Conservation (phyloP, 2,888 invertebrate species). For the Fragum sueziense region DNA sequence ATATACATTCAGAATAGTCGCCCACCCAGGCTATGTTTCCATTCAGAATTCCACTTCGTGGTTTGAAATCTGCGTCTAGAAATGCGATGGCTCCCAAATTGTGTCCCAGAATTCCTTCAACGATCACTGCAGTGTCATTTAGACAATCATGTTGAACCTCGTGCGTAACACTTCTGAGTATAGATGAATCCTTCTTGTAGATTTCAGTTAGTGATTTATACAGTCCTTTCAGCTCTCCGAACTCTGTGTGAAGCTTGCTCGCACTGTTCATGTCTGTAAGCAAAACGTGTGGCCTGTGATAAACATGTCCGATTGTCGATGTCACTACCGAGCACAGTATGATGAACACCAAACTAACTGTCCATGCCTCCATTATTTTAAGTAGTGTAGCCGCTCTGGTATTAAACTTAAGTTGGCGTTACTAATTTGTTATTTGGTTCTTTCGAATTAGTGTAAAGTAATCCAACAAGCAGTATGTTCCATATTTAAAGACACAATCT, state of each 20-base stretch:
- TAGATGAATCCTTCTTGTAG: no score
- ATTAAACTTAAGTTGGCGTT: no score
- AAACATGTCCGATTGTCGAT: neutral
- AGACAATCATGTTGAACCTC: constrained; percentile 19
- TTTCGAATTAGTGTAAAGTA: no score
- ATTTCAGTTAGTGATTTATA: neutral
- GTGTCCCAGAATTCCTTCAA: constrained; percentile 9
- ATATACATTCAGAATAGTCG: constrained; percentile 42
- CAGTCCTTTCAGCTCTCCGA: neutral
- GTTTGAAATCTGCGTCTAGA: constrained; percentile 40
- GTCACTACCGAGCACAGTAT: neutral
- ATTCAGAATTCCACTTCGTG: constrained; percentile 33
- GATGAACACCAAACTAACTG: neutral
- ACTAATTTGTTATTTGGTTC: no score
- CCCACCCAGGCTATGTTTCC: constrained; percentile 40
- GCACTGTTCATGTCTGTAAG: neutral
- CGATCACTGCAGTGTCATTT: constrained; percentile 39
- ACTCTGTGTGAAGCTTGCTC: neutral
- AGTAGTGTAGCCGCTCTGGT: no score
- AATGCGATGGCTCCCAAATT: constrained; percentile 24
- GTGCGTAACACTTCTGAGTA: neutral
- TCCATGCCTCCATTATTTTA: no score
- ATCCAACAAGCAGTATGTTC: no score
- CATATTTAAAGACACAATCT: no score
- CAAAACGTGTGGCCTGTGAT: neutral